Base-by-base conservation (phyloP, 2,797 vertebrate genomes). In the Poeciliopsis paucimaculata region DNA sequence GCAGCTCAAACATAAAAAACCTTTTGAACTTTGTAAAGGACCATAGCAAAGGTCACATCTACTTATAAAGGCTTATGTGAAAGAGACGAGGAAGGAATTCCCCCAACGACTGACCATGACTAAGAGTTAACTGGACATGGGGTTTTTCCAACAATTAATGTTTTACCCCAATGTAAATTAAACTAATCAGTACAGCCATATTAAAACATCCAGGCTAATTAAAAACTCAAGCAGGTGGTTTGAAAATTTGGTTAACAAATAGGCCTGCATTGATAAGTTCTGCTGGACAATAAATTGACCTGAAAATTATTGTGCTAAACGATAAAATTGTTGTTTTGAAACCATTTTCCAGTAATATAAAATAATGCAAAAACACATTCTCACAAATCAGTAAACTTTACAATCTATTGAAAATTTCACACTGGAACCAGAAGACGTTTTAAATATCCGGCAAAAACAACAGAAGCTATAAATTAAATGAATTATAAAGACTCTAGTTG, bases 1-100 rank as follows among this genome's bases (percentile, higher is more conserved):
- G 68, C 41, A 46, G 26, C 13, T 72, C 41, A 45, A 72, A 72
- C n/a, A 46, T n/a, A 45, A 72, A 45, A 26, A 45, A n/a, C 66
- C 41, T 41, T 70, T 23, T 72, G 26, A 72, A 72, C 43, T 16
- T 46, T 31, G 68, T 71, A n/a, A 72, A 72, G 6, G 43, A 72
- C 43, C 2, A 12, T 16, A 46, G 68, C 43, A 72, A 72, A 72
- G 68, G 43, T 72, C 43, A 46, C 26, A 4, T 16, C 68, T 70
- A 41, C 36, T 41, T 68, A 41, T 7, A 28, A 28, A 72, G 1
- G 66, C 2, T 70, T 43, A 15, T 26, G 39, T 43, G 66, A 70
- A 45, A 43, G 12, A n/a, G 41, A 45, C 66, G 13, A 43, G 20
- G 66, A 70, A 70, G 66, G 39, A 20, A 70, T 43, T 70, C 12